Base-by-base conservation (phyloP, 2,888 invertebrate genomes). In the Marronus borbonicus region DNA sequence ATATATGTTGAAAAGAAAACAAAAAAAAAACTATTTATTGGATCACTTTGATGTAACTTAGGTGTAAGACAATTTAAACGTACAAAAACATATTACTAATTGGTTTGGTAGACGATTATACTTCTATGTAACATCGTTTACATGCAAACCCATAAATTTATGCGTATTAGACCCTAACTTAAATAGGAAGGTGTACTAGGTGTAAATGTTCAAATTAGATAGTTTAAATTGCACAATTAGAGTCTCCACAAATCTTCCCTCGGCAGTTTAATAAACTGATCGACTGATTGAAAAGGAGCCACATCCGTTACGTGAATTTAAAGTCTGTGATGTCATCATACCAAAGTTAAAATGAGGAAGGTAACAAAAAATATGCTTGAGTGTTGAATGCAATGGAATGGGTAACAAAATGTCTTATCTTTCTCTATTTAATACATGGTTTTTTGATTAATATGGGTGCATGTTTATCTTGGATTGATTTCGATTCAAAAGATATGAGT, bases 241-340 rank as follows among this genome's bases (percentile, higher is more conserved):
- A n/a, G 1, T 52, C 4, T 55, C 17, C 52, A 17, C 3, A 17
- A n/a, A 60, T 60, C 24, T 60, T 60, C 60, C 28, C 8, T 60
- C 20, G 60, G 7, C 60, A 20, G 60, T 60, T 3, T n/a, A 14
- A 17, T n/a, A 14, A 17, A 58, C 2, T 17, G 60, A 17, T 17
- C 7, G n/a, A 55, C 4, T 17, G 4, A 14, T n/a, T 17, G 52
- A 5, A 17, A 17, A 55, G 52, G 52, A 17, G 5, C 14, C 5
- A 17, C n/a, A n/a, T 4, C 17, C 52, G 52, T 17, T 55, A 5
- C 17, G 17, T 24, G 28, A 24, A 24, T 60, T 24, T 55, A 60
- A 60, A 60, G 60, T 60, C 60, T 60, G 60, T 60, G 60, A 60
- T 24, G 3, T 20, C 24, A 24, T 60, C 60, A 20, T 24, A 60